A percentile compares a stretch with the other conserved stretches of the same genome.
phyloP scores from a whole-genome alignment of 2,888 invertebrate species.

The Gasteruption jaculator region DNA sequence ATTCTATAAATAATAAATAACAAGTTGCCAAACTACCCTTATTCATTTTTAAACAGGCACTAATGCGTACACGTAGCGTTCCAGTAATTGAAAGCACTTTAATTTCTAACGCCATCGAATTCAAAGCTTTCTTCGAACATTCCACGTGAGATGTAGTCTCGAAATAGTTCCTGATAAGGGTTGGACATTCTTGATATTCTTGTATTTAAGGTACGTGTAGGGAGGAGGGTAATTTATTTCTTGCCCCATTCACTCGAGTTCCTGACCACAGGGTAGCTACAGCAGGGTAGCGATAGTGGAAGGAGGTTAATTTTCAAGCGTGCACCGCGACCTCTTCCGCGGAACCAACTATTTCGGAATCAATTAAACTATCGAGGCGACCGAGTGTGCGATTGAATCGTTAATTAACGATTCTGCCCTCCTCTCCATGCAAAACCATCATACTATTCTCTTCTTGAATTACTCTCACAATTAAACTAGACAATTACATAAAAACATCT shows the following conservation, averaged over 20 bases:
- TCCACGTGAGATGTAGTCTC: background rate
- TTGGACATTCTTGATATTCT: slow-evolving; percentile 40
- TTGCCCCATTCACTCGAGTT: slow-evolving; percentile 34
- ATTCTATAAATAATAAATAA: too few species aligned
- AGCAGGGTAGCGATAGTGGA: slow-evolving; percentile 21
- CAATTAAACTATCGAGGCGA: slow-evolving; percentile 44
- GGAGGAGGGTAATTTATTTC: slow-evolving; percentile 45
- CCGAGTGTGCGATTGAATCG: slow-evolving; percentile 35
- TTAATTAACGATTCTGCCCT: slow-evolving; percentile 33
- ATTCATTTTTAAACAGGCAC: too few species aligned
- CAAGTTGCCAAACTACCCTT: too few species aligned
- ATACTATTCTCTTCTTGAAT: too few species aligned
- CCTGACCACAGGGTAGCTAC: slow-evolving; percentile 34
- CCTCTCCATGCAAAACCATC: background rate
- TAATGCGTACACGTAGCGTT: too few species aligned
- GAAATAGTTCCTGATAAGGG: slow-evolving; percentile 20
- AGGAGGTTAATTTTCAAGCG: slow-evolving; percentile 29
- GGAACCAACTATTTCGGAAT: slow-evolving; percentile 43
- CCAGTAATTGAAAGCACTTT: slow-evolving; percentile 21
- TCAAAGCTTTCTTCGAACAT: background rate
- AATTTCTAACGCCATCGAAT: slow-evolving; percentile 3
- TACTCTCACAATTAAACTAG: too few species aligned
- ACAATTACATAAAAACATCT: too few species aligned
- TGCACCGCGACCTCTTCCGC: slow-evolving; percentile 14
- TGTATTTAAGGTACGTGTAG: slow-evolving; percentile 15